Base-by-base conservation (phyloP, 2,797 vertebrate species). In the Galaxias olidus region DNA sequence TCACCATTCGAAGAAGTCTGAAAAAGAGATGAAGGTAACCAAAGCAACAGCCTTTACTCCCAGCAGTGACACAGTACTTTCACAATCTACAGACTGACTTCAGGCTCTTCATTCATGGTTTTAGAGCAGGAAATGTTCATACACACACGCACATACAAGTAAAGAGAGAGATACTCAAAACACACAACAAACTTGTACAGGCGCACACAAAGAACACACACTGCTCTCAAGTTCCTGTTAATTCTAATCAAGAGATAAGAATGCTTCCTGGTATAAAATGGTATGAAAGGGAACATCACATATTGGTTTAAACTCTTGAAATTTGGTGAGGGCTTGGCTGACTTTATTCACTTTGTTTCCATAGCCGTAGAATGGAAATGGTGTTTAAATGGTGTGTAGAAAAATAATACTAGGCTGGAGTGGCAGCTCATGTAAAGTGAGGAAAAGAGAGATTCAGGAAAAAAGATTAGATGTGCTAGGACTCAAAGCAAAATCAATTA, bases 181-280 rank as follows among this genome's bases (percentile, higher is more conserved):
- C 54, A 17, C 54, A 56, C 40, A 43, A 56, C 40, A 43, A 30
- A 57, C 55, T 15, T 13, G 15, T 14, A 58, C 56, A 42, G 20
- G 40, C 30, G n/a, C 54, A 42, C 40, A 42, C 5, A 42, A 0
- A 3, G 6, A 65, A 55, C 58, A 51, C 62, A 40, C 59, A 49
- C 50, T 63, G 54, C 53, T 52, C 71, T 68, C 50, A 62, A 42
- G 56, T 73, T 61, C 17, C 60, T 56, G 19, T 75, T 83, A 81
- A 81, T 74, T 79, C 76, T 61, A 57, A 55, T 41, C n/a, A n/a
- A 54, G 60, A 68, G 74, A 79, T 81, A 71, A 79, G 66, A 73
- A 63, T 62, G 48, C 61, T 62, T 57, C 54, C 44, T 74, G 67
- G 51, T 61, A 79, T 74, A 79, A 73, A 78, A 77, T 63, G 65